Evolutionary conservation across 1,140 invertebrate species (phyloP), one percentile per base, ranked within the genome.

Genomic region (Leptopilina clavipes): DNA sequence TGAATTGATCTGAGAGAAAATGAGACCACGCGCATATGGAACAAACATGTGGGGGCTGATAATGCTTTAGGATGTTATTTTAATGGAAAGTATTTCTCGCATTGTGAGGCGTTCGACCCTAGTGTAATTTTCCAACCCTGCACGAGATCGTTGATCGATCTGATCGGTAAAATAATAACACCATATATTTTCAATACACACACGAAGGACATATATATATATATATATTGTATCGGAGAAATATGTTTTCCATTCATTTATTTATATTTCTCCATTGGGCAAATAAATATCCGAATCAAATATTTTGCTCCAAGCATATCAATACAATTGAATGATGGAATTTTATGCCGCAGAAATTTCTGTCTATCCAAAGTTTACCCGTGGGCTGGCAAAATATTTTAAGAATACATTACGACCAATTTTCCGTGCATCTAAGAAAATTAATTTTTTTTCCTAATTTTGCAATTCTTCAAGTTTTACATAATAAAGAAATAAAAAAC

Each of bases 91-190:
- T 22, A 65, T 65, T 65, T 52, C 48, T 52, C 14, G 48, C 48
- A 65, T 31, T n/a, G 59, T 65, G 25, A 65, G 59, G 59, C 59
- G 59, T n/a, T 65, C 59, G 25, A 65, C 25, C 59, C 59, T n/a
- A 65, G 5, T 65, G 22, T 65, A 65, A 65, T 37, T 65, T 65
- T 5, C 22, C 59, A 65, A 65, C 59, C 59, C 59, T 54, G 10
- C 17, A 10, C 12, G 19, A 31, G 59, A 65, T 37, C 59, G 12
- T 65, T 31, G 25, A 8, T 52, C 48, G 44, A 45, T 45, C 5
- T 52, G 48, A 52, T 52, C 48, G 14, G n/a, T n/a, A 65, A 65
- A 65, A 65, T 31, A 65, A 65, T 65, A 40, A 65, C 22, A 65
- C 18, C 18, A 59, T n/a, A n/a, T n/a, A 12, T 2, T 59, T 11